Evolutionary conservation across 2,797 vertebrate genomes (phyloP).

Genomic region (Mormyrus hasselquistii): DNA sequence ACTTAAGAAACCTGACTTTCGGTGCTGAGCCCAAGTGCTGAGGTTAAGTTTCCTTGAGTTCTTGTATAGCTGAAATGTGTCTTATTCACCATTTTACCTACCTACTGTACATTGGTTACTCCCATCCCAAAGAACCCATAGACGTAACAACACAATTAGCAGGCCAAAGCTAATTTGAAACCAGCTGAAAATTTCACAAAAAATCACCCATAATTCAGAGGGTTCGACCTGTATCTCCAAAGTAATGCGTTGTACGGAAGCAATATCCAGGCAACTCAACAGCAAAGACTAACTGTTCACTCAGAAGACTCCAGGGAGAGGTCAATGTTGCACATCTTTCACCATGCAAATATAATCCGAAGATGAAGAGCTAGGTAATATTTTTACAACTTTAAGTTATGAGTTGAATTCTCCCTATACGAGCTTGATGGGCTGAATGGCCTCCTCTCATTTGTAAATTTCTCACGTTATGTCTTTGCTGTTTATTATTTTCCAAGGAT

Average conservation of each 20-base stretch:
- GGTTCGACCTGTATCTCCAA: background rate
- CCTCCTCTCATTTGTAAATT: background rate
- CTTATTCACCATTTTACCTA: conserved; percentile 1
- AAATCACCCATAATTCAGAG: background rate
- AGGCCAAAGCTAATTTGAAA: background rate
- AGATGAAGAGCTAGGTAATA: background rate
- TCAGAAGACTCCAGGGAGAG: background rate
- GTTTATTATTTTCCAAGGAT: background rate
- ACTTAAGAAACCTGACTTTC: background rate
- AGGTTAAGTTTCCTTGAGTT: background rate
- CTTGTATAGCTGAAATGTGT: background rate
- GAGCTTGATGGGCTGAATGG: background rate
- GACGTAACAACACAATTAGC: background rate
- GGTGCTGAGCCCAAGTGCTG: background rate
- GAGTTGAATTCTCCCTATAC: background rate
- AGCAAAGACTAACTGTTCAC: background rate
- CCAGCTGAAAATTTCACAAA: background rate
- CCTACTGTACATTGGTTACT: background rate
- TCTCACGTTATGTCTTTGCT: background rate
- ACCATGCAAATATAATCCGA: background rate
- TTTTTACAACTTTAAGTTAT: background rate
- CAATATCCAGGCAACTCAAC: background rate
- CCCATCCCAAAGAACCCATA: background rate
- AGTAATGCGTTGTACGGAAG: background rate
- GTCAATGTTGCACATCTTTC: background rate